Evolutionary conservation across 2,113 vertebrate genomes (phyloP), one percentile per base, ranked within the genome.

Genomic region (Australoheros scitulus): DNA sequence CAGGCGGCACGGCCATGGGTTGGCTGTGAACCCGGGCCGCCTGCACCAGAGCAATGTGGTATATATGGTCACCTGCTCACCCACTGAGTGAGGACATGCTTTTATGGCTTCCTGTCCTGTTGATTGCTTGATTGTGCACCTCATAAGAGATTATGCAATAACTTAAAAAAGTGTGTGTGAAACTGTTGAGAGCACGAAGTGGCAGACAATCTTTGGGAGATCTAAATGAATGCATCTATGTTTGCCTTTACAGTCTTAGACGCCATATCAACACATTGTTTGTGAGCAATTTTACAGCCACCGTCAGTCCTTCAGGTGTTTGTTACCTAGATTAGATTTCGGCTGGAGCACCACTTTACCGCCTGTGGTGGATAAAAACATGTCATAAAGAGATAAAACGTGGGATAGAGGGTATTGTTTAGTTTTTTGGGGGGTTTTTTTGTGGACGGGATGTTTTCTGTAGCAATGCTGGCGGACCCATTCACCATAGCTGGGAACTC

Each of bases 401-500:
- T 36, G 52, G 63, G 2, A 32, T 68, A n/a, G 43, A 47, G 13
- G 38, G 11, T 41, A 11, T 41, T 43, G 38, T 11, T 11, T 41
- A 34, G 7, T 34, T 41, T 38, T 10, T 10, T 38, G 2, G 24
- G 3, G 24, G 2, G 1, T 11, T 41, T 61, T 55, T 72, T 17
- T 3, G 32, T 43, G 3, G 17, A 34, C 41, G 26, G 56, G 58
- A 64, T 63, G 24, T 81, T 56, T 78, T 84, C 58, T 32, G 2
- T 26, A 70, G 64, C 22, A 29, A 15, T 15, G 2, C 22, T 29
- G 11, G 64, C 0, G 0, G 24, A 72, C 43, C 17, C 29, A 18
- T 70, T 70, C 0, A 0, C 18, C 15, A 32, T 29, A 32, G 24
- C 24, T 70, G 41, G 22, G 15, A 68, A 43, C 36, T 15, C 8